phyloP scores from a whole-genome alignment of 2,888 invertebrate species.

The Plebejus argus region DNA sequence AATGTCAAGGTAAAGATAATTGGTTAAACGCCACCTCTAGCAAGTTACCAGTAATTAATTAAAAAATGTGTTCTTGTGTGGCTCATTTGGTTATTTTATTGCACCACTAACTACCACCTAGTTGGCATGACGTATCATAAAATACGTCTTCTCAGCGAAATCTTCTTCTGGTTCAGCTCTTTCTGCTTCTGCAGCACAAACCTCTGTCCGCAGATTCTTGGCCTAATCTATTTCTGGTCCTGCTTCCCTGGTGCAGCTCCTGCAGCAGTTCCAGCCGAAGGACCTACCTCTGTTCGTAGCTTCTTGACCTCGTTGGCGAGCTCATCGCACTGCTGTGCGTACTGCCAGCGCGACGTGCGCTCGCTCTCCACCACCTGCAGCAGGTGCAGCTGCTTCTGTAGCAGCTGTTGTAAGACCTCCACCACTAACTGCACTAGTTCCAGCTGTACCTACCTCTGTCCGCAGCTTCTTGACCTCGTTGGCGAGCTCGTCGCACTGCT shows the following conservation, averaged over 20 bases:
- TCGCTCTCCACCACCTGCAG: slow-evolving; percentile 95
- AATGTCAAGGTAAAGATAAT: no score
- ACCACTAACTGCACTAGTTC: slow-evolving; percentile 91
- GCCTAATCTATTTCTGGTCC: no score
- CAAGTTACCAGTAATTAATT: no score
- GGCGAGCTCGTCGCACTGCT: slow-evolving; percentile 94
- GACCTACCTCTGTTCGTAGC: slow-evolving; percentile 88
- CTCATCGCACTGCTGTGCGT: slow-evolving; percentile 95
- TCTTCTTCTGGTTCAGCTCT: no score
- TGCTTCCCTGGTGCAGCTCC: no score
- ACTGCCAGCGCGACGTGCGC: slow-evolving; percentile 95
- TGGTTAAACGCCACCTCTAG: no score
- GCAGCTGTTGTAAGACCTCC: slow-evolving; percentile 78
- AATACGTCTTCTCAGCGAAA: no score
- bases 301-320: slow-evolving; percentile 94
- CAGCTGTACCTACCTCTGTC: slow-evolving; percentile 90
- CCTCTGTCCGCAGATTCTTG: neutral
- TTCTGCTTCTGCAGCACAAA: neutral
- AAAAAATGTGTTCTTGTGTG: no score
- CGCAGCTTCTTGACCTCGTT: slow-evolving; percentile 93
- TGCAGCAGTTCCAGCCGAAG: no score
- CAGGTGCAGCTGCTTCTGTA: slow-evolving; percentile 90
- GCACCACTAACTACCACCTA: no score
- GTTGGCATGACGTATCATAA: no score
- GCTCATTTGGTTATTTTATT: no score